Conservation (phyloP, 2,113 vertebrate genomes). For the Brachypodius melanocephalos region DNA sequence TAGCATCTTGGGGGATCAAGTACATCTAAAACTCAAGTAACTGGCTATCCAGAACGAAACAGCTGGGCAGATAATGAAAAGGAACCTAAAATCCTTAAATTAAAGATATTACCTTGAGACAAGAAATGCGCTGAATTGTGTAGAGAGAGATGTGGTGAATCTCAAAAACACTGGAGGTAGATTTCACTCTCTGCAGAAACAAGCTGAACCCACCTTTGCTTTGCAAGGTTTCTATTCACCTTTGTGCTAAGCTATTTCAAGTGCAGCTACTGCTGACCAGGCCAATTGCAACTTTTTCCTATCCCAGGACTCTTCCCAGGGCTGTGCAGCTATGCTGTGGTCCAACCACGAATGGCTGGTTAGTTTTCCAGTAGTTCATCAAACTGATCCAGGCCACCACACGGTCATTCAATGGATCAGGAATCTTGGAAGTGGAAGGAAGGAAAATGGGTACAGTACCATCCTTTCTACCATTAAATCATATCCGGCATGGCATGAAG, state of each 20-base stretch:
- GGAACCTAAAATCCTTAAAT: background rate
- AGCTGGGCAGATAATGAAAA: background rate
- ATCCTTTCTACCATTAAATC: background rate
- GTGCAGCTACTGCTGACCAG: background rate
- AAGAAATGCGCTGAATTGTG: background rate
- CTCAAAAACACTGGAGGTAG: background rate
- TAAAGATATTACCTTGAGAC: background rate
- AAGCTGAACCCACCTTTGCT: background rate
- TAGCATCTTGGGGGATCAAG: background rate
- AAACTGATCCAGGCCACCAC: background rate
- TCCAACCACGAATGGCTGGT: background rate
- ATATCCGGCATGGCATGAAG: background rate
- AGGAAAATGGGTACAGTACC: background rate
- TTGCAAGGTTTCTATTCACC: background rate
- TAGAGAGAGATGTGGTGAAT: background rate
- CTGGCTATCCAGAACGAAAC: background rate
- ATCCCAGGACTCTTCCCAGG: background rate
- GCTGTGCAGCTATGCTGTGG: background rate
- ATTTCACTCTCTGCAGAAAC: background rate
- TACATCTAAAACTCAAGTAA: background rate
- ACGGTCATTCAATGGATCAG: background rate
- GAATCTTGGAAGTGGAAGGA: background rate
- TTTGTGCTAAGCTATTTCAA: background rate
- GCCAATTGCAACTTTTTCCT: background rate
- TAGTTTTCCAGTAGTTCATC: background rate